Base-by-base conservation (phyloP, 2,888 invertebrate genomes). In the Acanthosepion esculentum region DNA sequence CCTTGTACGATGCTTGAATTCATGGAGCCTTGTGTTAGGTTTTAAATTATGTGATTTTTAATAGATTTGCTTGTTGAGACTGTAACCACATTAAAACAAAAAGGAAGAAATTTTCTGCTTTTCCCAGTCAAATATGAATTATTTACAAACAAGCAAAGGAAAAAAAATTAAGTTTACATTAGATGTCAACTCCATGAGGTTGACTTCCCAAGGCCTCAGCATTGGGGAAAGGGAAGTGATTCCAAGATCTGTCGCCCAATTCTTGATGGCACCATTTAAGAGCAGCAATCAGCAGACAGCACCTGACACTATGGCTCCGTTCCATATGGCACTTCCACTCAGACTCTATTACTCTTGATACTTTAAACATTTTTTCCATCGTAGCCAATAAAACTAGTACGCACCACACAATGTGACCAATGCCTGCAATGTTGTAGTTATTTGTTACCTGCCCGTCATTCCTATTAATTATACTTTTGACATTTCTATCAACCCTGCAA, bases 331-430 rank as follows among this genome's bases (percentile, higher is more conserved):
- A 78, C n/a, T 78, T 33, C 78, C n/a, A 78, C 78, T 78, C 78
- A n/a, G 33, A 78, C 15, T 15, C 78, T n/a, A 15, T n/a, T 33
- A n/a, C 78, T n/a, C 78, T 15, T 78, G n/a, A 78, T n/a, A 78
- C 78, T 78, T n/a, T 78, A 12, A 78, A 33, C n/a, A n/a, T n/a
- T 33, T n/a, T 78, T 78, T 78, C 78, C 78, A n/a, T 78, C 78
- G 33, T 15, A n/a, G 78, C 78, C 78, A 78, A 78, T 78, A 78
- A 78, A 78, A 33, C n/a, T 3, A 33, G 78, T 78, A 78, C 1
- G 78, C 78, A n/a, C 78, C 78, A n/a, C n/a, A 78, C n/a, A 15
- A 78, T 78, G 78, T 78, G 78, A 78, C 78, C 78, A 78, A 78
- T 78, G 78, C 33, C 20, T 78, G n/a, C n/a, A 78, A 78, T 78